These are phyloP conservation scores for Drosophila carrolli DNA, from an alignment of 1,140 invertebrate genomes.

Conservation along the genomic window DNA sequence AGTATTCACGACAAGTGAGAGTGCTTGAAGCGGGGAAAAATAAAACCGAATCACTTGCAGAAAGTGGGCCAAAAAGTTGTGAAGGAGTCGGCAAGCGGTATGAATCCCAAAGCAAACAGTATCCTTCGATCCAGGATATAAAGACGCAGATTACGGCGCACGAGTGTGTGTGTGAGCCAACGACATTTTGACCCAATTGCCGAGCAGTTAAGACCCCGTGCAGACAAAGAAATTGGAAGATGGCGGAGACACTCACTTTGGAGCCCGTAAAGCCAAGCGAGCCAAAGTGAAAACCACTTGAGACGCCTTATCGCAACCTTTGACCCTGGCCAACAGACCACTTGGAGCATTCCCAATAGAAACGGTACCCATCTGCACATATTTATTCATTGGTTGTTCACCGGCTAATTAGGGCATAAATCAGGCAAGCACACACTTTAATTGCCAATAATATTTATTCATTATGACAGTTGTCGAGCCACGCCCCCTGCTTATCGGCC, in stretches of 20 bases:
- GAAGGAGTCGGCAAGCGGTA: conserved; percentile 7
- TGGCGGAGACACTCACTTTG: background rate
- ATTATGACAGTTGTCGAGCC: background rate
- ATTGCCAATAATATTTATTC: conserved; percentile 11
- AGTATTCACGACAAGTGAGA: background rate
- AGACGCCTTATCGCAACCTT: background rate
- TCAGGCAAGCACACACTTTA: conserved; percentile 1
- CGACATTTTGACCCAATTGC: conserved; percentile 15
- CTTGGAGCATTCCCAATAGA: background rate
- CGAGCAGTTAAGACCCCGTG: conserved; percentile 1
- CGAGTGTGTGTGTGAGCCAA: background rate
- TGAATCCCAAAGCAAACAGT: conserved; percentile 12
- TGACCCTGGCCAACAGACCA: background rate
- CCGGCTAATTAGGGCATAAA: background rate
- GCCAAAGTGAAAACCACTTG: conserved; percentile 8
- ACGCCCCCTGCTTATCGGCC: background rate
- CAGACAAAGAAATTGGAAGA: background rate
- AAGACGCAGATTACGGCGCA: conserved; percentile 11
- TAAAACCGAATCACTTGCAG: conserved; percentile 1
- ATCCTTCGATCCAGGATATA: conserved; percentile 3
- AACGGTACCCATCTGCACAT: background rate
- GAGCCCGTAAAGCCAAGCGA: background rate
- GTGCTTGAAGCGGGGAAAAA: background rate
- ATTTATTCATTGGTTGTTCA: background rate
- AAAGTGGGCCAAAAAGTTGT: conserved; percentile 9